Percentiles rank a stretch among this genome's conserved stretches.
Evolutionary conservation across 2,888 invertebrate genomes (phyloP).

Genomic region (Colostygia pectinataria): DNA sequence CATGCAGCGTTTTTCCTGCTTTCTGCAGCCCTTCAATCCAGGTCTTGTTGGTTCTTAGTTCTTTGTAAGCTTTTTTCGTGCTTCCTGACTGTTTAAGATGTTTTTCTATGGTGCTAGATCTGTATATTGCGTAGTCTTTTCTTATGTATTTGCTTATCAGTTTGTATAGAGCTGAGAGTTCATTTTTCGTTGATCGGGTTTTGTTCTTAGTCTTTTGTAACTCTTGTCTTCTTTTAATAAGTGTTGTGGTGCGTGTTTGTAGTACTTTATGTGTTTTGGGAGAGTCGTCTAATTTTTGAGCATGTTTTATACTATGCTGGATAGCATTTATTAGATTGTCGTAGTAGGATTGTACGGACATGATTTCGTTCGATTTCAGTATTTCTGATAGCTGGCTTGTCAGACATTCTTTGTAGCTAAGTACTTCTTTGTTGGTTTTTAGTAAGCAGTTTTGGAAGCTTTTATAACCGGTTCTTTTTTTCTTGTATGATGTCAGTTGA

Average conservation of each 20-base stretch:
- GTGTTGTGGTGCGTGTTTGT: neutral
- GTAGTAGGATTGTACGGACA: neutral
- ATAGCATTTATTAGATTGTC: neutral
- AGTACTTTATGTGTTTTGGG: neutral
- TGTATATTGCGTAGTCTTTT: conserved; percentile 1
- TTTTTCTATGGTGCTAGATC: conserved; percentile 12
- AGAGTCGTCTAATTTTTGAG: neutral
- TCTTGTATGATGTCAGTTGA: neutral
- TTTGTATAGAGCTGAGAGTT: neutral
- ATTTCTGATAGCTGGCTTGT: neutral
- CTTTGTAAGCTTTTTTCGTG: conserved; percentile 18
- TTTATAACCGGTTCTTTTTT: neutral
- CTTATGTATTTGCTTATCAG: neutral
- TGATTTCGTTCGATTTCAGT: neutral
- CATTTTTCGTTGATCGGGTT: neutral
- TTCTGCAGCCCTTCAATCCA: conserved; percentile 6
- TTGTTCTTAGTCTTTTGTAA: neutral
- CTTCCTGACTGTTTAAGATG: conserved; percentile 14
- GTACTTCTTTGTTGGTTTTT: neutral
- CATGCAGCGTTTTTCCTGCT: neutral
- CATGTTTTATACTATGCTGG: neutral
- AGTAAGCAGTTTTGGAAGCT: neutral
- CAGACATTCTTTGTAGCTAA: neutral
- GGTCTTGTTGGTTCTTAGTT: conserved; percentile 1
- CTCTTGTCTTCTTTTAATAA: neutral